Evolutionary conservation across 2,113 vertebrate species (phyloP).

Genomic region (Oceanodroma tethys): DNA sequence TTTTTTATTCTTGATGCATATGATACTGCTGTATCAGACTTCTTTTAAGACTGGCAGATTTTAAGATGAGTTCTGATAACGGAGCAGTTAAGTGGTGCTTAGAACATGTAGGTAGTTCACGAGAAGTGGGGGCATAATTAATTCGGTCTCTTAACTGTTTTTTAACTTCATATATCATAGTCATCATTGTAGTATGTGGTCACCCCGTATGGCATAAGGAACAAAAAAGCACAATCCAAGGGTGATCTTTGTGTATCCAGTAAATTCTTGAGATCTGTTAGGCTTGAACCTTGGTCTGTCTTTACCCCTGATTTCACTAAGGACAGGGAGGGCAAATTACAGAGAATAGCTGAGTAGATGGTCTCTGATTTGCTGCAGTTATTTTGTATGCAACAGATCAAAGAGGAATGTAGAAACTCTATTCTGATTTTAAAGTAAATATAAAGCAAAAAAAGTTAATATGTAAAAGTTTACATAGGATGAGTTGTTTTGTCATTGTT

Average conservation of each 20-base stretch:
- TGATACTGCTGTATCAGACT: background rate
- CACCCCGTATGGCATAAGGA: background rate
- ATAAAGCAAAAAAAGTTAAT: background rate
- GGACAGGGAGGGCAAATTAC: background rate
- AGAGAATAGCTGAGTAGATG: background rate
- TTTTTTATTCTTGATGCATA: background rate
- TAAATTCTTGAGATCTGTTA: background rate
- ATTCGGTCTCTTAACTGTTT: background rate
- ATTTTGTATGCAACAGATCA: background rate
- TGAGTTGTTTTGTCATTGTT: background rate
- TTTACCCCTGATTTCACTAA: background rate
- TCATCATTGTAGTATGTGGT: background rate
- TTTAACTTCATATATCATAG: background rate
- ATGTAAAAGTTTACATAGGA: background rate
- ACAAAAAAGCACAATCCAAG: background rate
- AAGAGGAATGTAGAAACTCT: background rate
- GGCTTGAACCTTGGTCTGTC: background rate
- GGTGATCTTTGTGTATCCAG: background rate
- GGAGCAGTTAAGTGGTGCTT: background rate
- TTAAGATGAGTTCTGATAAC: background rate
- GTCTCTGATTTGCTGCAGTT: background rate
- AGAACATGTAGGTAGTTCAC: background rate
- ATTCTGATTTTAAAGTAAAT: background rate
- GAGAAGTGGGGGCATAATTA: background rate
- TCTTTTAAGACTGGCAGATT: background rate